Evolutionary conservation across 2,113 vertebrate species (phyloP).

Genomic region (Archocentrus centrarchus): DNA sequence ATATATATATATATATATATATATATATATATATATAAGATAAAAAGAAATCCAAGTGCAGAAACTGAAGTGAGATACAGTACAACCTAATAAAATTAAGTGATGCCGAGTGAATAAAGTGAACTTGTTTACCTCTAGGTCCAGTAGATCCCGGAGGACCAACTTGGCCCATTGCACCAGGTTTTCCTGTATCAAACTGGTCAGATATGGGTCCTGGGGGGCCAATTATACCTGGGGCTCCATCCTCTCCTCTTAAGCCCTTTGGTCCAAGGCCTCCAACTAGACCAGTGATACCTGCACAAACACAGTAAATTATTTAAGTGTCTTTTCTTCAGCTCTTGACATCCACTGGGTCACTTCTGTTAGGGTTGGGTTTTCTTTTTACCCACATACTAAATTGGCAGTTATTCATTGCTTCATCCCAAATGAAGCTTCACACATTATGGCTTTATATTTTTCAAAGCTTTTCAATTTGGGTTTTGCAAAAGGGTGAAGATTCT

Average conservation of each 20-base stretch:
- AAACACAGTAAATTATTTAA: not conserved
- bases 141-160: constrained; percentile 68
- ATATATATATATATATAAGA: not conserved
- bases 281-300: constrained; percentile 51
- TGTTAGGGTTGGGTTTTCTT: too few relatives aligned
- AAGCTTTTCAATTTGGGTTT: not conserved
- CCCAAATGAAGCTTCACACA: too few relatives aligned
- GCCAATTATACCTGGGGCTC: constrained; percentile 46
- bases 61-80: not conserved
- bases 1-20: too few relatives aligned
- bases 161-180: constrained; percentile 25
- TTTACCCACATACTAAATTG: too few relatives aligned
- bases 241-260: constrained; percentile 63
- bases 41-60: not conserved
- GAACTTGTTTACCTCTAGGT: constrained; percentile 55
- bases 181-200: constrained; percentile 48
- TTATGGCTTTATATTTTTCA: too few relatives aligned
- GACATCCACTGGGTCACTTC: not conserved
- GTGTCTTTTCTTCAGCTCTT: not conserved
- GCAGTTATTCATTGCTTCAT: too few relatives aligned
- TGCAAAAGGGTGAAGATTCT: not conserved
- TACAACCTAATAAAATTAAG: not conserved
- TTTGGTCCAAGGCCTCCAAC: constrained; percentile 40
- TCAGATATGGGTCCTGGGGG: constrained; percentile 22
- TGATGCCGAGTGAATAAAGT: not conserved